Base-by-base conservation (phyloP, 2,797 vertebrate genomes). In the Channallabes apus region DNA sequence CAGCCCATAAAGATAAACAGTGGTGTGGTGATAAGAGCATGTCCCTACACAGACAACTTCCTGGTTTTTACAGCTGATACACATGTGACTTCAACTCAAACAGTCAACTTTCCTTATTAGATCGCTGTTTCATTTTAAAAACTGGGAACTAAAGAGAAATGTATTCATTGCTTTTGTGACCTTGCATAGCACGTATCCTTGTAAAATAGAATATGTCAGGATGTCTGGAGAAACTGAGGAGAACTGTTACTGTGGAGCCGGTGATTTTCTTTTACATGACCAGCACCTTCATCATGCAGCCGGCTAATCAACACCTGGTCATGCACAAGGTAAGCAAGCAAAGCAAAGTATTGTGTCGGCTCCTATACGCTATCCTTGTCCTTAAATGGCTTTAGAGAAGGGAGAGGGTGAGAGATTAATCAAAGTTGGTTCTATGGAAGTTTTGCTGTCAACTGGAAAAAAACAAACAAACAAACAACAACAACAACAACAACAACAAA, bases 251-350 rank as follows among this genome's bases (percentile, higher is more conserved):
- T 17, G 91, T 93, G 73, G 92, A 93, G 77, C 92, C 92, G 2
- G 90, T 88, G 0, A 89, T 93, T 29, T 89, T 92, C 67, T 58
- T 92, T 68, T 92, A 86, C 87, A 93, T 93, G 92, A 91, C 88
- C 61, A 80, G 91, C 35, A 83, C 32, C 61, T 91, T 91, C 82
- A 89, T 93, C 8, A n/a, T 90, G 38, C 83, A 67, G 32, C 89
- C 91, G 12, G 89, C 91, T 29, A 89, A 69, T 88, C 92, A 93
- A 68, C 88, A 89, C 56, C 89, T 91, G 86, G 67, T 92, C 80
- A 90, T 92, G 38, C 82, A 64, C 29, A 93, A 92, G 91, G 92
- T 93, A 91, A 88, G 84, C 35, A 51, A 82, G 73, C 78, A 15
- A 64, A 61, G 58, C 78, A 17, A 64, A 61, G 58, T 38, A 32